Evolutionary conservation across 2,888 invertebrate species (phyloP).

Genomic region (Leptinotarsa juncta): DNA sequence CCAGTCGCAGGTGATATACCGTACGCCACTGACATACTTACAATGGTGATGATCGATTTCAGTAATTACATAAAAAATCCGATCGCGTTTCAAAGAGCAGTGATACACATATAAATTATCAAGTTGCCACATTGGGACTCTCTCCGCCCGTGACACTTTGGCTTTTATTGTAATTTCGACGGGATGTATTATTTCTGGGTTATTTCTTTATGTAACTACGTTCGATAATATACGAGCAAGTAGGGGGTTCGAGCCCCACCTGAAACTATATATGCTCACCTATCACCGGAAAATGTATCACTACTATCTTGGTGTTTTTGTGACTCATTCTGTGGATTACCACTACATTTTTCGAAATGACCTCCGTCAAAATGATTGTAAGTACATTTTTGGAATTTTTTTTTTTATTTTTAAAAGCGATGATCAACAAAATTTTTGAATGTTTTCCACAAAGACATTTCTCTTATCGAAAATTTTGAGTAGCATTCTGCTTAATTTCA

Average conservation of each 20-base stretch:
- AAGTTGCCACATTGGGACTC: constrained; percentile 50
- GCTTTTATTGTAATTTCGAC: constrained; percentile 10
- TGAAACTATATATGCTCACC: constrained; percentile 37
- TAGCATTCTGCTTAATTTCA: no score
- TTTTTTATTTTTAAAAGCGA: background rate
- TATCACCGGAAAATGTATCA: constrained; percentile 34
- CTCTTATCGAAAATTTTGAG: no score
- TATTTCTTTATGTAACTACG: constrained; percentile 26
- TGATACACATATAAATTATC: constrained; percentile 38
- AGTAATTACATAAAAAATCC: constrained; percentile 7
- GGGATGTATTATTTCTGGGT: constrained; percentile 23
- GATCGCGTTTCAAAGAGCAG: constrained; percentile 2
- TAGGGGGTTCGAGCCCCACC: constrained; percentile 29
- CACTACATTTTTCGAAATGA: constrained; percentile 44
- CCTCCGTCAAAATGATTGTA: constrained; percentile 50
- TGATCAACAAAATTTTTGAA: background rate
- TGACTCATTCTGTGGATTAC: constrained; percentile 48
- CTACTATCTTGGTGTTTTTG: constrained; percentile 42
- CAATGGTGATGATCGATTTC: background rate
- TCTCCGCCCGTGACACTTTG: constrained; percentile 35
- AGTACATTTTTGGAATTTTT: constrained; percentile 29
- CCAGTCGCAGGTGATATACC: background rate
- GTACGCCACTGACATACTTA: constrained; percentile 7
- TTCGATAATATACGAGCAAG: background rate
- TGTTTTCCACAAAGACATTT: no score